Evolutionary conservation across 1,140 invertebrate species (phyloP), one percentile per base, ranked within the genome.

Genomic region (Temnothorax curvispinosus): DNA sequence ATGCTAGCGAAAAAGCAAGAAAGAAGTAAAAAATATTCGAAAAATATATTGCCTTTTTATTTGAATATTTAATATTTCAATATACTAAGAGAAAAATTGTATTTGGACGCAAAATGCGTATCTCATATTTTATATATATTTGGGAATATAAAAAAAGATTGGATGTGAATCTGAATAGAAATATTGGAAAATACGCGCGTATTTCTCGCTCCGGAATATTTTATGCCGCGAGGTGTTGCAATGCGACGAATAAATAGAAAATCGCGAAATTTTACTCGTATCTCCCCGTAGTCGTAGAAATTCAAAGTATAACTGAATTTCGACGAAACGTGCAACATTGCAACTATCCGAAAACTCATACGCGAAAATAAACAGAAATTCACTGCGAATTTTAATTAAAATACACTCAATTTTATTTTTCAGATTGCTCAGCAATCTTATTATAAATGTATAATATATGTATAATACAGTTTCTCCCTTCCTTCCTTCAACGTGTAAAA

Each of bases 231-330:
- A 75, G 80, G 18, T 58, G 41, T 50, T 50, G 80, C 67, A 38
- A 58, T 38, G 80, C 67, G 52, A 72, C 80, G 67, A 74, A 74
- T 82, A 82, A 72, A 82, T 82, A 74, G 50, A 54, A 82, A 82
- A 82, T 82, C 27, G 52, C 65, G 32, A 15, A 65, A 67, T 67
- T 60, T 78, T 41, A 62, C 41, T 78, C 75, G 13, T 71, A 58
- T 56, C 15, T 54, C 35, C 27, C 1, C 21, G 11, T 1, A 69
- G 41, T 75, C 44, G 18, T 27, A 44, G n/a, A 62, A 65, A 72
- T 71, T n/a, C 35, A 71, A 72, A 82, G 35, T 60, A 74, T 72
- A 47, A 27, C 9, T 15, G 35, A 81, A 81, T 81, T 71, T 15
- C 5, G 38, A 32, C 38, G 21, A 69, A 41, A 56, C 13, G n/a